These are phyloP conservation scores for Callimorpha dominula DNA, from an alignment of 2,888 invertebrate species.

Conservation along the genomic window DNA sequence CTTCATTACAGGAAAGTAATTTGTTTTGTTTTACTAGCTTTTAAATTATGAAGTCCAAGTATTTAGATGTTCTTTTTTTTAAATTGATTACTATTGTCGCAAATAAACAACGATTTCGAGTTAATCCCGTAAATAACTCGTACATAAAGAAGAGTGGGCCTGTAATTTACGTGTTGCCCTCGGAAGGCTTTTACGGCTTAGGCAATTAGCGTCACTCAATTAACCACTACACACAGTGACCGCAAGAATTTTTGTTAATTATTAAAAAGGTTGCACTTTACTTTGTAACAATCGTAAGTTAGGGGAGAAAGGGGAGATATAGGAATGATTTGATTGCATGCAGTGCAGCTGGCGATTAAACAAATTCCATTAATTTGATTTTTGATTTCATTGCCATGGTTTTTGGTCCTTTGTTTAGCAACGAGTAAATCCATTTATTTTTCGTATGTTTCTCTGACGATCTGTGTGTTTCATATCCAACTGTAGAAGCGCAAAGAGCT, in stretches of 20 bases:
- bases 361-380: not conserved
- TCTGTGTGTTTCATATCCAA: not conserved
- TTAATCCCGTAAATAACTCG: slow-evolving; percentile 66
- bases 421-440: not conserved
- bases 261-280: slow-evolving; percentile 85
- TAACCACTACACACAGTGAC: slow-evolving; percentile 75
- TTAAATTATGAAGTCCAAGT: slow-evolving; percentile 27
- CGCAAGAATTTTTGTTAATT: slow-evolving; percentile 83
- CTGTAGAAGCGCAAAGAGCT: not conserved
- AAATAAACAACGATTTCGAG: slow-evolving; percentile 63
- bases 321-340: not conserved
- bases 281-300: slow-evolving; percentile 53
- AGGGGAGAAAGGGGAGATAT: slow-evolving; percentile 30
- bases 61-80: slow-evolving; percentile 22
- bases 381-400: not conserved
- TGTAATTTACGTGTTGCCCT: slow-evolving; percentile 69
- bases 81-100: slow-evolving; percentile 51
- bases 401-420: not conserved
- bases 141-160: slow-evolving; percentile 74
- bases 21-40: slow-evolving; percentile 11
- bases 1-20: slow-evolving; percentile 14
- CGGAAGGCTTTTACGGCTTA: slow-evolving; percentile 82
- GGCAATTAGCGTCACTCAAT: slow-evolving; percentile 86
- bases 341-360: not conserved
- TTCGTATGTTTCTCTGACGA: not conserved